Base-by-base conservation (phyloP, 2,888 invertebrate species). In the Epicampocera succincta region DNA sequence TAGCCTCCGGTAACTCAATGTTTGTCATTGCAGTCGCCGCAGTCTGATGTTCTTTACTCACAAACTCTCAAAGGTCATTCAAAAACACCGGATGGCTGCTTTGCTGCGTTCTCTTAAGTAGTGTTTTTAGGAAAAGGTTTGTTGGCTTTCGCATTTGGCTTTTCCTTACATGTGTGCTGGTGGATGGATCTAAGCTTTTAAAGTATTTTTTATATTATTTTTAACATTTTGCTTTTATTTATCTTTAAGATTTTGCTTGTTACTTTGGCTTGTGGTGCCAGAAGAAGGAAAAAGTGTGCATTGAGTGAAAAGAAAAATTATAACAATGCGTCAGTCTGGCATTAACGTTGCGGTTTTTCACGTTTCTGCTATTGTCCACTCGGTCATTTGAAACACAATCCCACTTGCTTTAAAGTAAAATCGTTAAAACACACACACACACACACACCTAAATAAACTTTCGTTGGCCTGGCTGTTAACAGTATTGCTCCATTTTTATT, bases 221-320 rank as follows among this genome's bases (percentile, higher is more conserved):
- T 21, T 8, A 33, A 33, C 33, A 33, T 33, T 33, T 33, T 33
- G 13, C 52, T 54, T 38, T 66, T 88, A 89, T 88, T 88, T 88
- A 88, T 89, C 88, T 89, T 88, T 88, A 88, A 88, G 88, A 89
- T 88, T 88, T 88, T 86, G 3, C 85, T 85, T 76, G 85, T 86
- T 83, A 84, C 83, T 85, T 86, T 86, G 56, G 63, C 60, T 74
- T 46, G 44, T 44, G 54, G 56, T 52, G 40, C 5, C 25, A 25
- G 3, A 25, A 33, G 33, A 9, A 33, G 8, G 1, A 33, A 33
- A 33, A n/a, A n/a, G n/a, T n/a, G n/a, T 33, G 3, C 9, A 46
- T 9, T 33, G 9, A n/a, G 4, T 8, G 1, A n/a, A 52, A 60
- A 69, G 86, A 88, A 86, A 87, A 87, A 89, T 88, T 86, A 80